Base-by-base conservation (phyloP, 2,888 invertebrate genomes). In the Leucoma salicis region DNA sequence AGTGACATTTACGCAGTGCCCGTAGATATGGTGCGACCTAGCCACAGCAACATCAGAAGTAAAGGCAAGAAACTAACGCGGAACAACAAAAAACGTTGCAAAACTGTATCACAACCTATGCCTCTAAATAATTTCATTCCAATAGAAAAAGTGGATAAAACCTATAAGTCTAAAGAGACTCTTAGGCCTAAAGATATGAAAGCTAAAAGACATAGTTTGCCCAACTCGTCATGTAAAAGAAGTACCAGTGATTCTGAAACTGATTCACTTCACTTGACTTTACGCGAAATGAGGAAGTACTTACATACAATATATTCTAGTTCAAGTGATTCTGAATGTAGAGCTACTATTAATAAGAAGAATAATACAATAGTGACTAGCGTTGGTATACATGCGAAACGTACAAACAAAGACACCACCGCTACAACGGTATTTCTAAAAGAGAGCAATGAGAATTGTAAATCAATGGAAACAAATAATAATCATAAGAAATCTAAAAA, bases 1-100 rank as follows among this genome's bases (percentile, higher is more conserved):
- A 95, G 96, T 63, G 96, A 96, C 76, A 95, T 96, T 57, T 96
- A 96, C 74, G 95, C 96, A 10, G 94, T 96, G 46, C 96, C 96
- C 27, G 92, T 96, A 48, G 96, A 96, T 78, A 94, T 95, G 80
- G 92, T 96, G 12, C 90, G 92, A 49, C 93, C 94, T 29, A 84
- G 91, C 53, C 76, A 80, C 34, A 63, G 62, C 47, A 80, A 75
- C 49, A 56, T 75, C 38, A 80, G 75, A 53, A 77, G 62, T 41
- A 85, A 86, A 74, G 82, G 77, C 31, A 89, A 85, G 59, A 85
- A 80, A 54, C 64, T 70, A 11, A 71, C 71, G n/a, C 74, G 83
- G 48, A 78, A 57, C 37, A 77, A 73, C 29, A 85, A 82, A 56
- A 86, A 85, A 50, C 81, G 86, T n/a, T 74, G 71, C 3, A 80